These are phyloP conservation scores for Kryphioiulus occultus DNA, from an alignment of 2,888 invertebrate species.

Conservation along the genomic window DNA sequence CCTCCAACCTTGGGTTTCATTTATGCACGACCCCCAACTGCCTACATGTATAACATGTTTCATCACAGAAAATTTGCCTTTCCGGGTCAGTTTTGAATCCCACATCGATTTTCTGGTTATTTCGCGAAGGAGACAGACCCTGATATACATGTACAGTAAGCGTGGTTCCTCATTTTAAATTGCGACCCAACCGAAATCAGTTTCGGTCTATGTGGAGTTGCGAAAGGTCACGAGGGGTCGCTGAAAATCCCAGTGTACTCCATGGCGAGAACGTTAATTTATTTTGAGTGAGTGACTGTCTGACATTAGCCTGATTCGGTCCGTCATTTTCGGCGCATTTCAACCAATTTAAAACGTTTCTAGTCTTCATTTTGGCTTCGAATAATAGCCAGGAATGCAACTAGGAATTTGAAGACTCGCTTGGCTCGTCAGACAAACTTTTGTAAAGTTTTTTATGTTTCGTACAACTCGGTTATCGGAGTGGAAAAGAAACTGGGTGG, in stretches of 20 bases:
- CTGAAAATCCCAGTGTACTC: background rate
- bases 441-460: background rate
- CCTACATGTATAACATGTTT: too few relatives aligned
- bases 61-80: background rate
- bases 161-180: background rate
- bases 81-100: background rate
- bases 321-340: background rate
- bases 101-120: background rate
- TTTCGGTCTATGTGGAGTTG: background rate
- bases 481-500: background rate
- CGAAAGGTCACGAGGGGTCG: background rate
- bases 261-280: background rate
- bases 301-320: background rate
- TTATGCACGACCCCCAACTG: background rate
- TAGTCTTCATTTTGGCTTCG: background rate
- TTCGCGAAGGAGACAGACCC: background rate
- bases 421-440: background rate
- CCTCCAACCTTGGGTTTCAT: too few relatives aligned
- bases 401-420: background rate
- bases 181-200: background rate
- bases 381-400: background rate
- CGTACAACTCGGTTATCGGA: background rate
- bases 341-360: background rate
- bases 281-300: background rate
- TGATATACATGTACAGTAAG: too few relatives aligned